These are phyloP conservation scores for Pangasius larnaudii DNA, from an alignment of 2,797 vertebrate species.

Conservation along the genomic window DNA sequence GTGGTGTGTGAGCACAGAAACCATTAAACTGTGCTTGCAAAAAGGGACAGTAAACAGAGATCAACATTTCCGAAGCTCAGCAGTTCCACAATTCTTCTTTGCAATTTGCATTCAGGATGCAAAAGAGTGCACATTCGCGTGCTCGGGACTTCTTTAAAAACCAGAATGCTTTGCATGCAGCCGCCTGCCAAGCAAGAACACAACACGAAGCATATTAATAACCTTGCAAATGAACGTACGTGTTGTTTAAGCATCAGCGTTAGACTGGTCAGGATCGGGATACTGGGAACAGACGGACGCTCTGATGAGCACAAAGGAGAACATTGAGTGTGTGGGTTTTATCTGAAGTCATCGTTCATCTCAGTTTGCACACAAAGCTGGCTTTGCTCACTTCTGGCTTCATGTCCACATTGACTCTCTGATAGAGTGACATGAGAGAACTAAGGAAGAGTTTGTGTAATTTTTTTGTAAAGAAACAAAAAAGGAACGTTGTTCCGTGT, in stretches of 20 bases:
- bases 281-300: neutral
- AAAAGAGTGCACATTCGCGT: neutral
- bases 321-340: slow-evolving; percentile 26
- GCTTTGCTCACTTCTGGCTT: slow-evolving; percentile 18
- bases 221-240: neutral
- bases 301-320: slow-evolving; percentile 21
- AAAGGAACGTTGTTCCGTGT: neutral
- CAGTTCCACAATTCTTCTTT: neutral
- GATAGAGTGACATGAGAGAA: neutral
- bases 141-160: neutral
- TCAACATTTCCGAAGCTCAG: neutral
- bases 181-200: neutral
- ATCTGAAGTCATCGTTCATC: slow-evolving; percentile 35
- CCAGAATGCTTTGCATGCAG: neutral
- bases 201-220: neutral
- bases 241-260: neutral
- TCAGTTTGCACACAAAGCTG: slow-evolving; percentile 10
- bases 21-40: neutral
- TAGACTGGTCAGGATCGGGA: neutral
- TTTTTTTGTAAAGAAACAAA: neutral
- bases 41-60: neutral
- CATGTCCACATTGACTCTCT: neutral
- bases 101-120: neutral
- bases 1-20: neutral
- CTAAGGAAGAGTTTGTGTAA: neutral